Evolutionary conservation across 2,888 invertebrate genomes (phyloP).

Genomic region (Venusia cambrica): DNA sequence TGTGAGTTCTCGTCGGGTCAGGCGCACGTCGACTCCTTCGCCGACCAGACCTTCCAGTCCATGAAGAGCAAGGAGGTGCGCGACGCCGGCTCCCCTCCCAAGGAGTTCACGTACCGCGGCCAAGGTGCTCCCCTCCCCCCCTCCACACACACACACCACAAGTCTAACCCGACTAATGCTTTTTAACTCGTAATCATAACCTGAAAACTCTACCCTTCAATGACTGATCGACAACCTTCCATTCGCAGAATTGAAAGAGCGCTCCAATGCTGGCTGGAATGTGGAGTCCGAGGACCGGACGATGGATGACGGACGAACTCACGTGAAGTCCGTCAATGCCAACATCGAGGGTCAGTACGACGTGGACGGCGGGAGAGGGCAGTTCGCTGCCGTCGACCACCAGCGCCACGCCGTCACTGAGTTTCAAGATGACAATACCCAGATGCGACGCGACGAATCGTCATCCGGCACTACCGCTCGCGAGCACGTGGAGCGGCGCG

Average conservation of each 20-base stretch:
- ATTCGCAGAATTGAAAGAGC: constrained; percentile 71
- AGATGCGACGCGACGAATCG: constrained; percentile 62
- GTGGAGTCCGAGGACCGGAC: constrained; percentile 83
- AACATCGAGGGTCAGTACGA: constrained; percentile 84
- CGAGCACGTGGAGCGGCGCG: constrained; percentile 61
- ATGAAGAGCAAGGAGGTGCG: constrained; percentile 90
- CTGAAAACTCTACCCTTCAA: constrained; percentile 6
- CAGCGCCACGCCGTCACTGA: constrained; percentile 78
- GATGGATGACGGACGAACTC: constrained; percentile 84
- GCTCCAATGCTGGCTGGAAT: constrained; percentile 84
- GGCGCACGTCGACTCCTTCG: constrained; percentile 85
- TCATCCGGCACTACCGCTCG: constrained; percentile 58
- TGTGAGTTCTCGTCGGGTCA: constrained; percentile 70
- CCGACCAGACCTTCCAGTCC: constrained; percentile 88
- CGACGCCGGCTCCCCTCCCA: constrained; percentile 88
- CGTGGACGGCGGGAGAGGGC: constrained; percentile 83
- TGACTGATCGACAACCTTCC: constrained; percentile 9
- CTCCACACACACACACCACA: too few relatives aligned
- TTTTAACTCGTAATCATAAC: constrained; percentile 55
- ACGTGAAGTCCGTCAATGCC: constrained; percentile 81
- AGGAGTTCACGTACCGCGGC: constrained; percentile 78
- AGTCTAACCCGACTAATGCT: constrained; percentile 63
- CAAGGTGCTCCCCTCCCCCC: constrained; percentile 65
- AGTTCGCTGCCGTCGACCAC: constrained; percentile 83
- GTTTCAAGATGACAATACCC: constrained; percentile 64